A percentile compares a stretch with the other conserved stretches of the same genome.
These are phyloP conservation scores for Rugalucina vietnamica DNA, from an alignment of 2,888 invertebrate species.

Conservation along the genomic window DNA sequence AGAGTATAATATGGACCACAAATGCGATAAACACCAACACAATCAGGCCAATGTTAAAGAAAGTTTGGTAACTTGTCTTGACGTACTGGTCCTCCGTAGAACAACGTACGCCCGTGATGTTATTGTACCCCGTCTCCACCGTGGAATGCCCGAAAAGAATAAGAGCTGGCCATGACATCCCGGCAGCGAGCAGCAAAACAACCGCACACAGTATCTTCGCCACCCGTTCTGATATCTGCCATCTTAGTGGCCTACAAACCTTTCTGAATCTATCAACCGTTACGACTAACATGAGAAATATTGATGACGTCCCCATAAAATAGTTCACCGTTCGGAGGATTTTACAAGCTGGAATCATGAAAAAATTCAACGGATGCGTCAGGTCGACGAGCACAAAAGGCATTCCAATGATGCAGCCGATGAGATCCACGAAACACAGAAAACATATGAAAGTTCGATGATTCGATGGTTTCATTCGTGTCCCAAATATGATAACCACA, in stretches of 20 bases:
- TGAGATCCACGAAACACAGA: constrained; percentile 54
- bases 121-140: constrained; percentile 48
- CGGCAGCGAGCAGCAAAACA: constrained; percentile 40
- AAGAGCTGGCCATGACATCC: constrained; percentile 66
- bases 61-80: constrained; percentile 58
- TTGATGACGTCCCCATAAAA: constrained; percentile 45
- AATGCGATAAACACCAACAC: constrained; percentile 58
- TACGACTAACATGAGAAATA: constrained; percentile 43
- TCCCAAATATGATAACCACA: constrained; percentile 54
- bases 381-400: constrained; percentile 61
- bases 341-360: constrained; percentile 48
- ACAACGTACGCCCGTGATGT: constrained; percentile 67
- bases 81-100: constrained; percentile 61
- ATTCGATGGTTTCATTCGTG: constrained; percentile 56
- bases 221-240: constrained; percentile 59
- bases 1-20: constrained; percentile 60
- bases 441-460: constrained; percentile 57
- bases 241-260: constrained; percentile 69
- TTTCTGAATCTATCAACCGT: constrained; percentile 66
- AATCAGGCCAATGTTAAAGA: constrained; percentile 66
- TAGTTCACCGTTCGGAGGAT: constrained; percentile 57
- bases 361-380: constrained; percentile 55
- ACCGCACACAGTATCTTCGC: constrained; percentile 51
- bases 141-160: constrained; percentile 68
- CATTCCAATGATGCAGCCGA: constrained; percentile 58